phyloP scores from a whole-genome alignment of 2,797 vertebrate species.

The Florisuga fusca region DNA sequence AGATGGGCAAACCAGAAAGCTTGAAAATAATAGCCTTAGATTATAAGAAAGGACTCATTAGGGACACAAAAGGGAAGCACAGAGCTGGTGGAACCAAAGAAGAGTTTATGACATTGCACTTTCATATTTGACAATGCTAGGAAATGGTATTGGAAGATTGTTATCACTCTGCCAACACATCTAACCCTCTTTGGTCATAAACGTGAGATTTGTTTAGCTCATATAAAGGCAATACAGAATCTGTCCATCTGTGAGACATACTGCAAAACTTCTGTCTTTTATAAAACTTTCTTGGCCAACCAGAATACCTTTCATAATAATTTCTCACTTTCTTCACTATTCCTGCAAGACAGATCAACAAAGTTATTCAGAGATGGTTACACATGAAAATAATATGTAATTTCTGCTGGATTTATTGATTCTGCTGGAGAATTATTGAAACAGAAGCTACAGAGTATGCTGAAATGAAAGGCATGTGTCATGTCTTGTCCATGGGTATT shows the following conservation, averaged over 20 bases:
- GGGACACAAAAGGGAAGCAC: not conserved
- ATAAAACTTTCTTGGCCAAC: not conserved
- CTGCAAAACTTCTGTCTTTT: not conserved
- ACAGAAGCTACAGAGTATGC: not conserved
- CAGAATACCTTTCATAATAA: not conserved
- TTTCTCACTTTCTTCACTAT: not conserved
- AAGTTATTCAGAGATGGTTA: not conserved
- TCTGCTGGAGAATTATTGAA: no score
- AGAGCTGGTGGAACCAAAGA: not conserved
- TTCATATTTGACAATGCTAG: not conserved
- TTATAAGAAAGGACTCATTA: not conserved
- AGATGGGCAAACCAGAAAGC: conserved; percentile 10
- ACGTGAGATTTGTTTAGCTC: not conserved
- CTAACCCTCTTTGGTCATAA: not conserved
- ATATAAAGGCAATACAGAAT: not conserved
- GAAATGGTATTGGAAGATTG: not conserved
- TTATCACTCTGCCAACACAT: not conserved
- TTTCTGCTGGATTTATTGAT: not conserved
- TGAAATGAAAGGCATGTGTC: not conserved
- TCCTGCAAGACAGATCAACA: not conserved
- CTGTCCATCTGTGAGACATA: not conserved
- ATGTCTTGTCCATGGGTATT: not conserved
- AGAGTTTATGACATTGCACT: not conserved
- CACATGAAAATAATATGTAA: not conserved
- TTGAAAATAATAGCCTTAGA: conserved; percentile 24